Evolutionary conservation across 2,888 invertebrate genomes (phyloP), one percentile per base, ranked within the genome.

Genomic region (Actias luna): DNA sequence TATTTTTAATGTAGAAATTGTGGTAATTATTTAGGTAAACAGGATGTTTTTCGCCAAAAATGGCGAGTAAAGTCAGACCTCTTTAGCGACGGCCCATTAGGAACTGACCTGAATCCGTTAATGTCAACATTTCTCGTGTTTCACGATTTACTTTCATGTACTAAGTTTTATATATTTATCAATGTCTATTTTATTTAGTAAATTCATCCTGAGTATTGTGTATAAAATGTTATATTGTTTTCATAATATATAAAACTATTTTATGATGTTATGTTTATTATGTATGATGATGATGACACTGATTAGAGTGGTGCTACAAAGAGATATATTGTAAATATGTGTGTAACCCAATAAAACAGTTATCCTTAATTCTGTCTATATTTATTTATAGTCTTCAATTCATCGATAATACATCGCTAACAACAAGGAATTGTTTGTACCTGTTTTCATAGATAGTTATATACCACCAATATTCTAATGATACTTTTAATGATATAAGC

Each of bases 51-150:
- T 72, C 70, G 69, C 71, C 67, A 67, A 75, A 75, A 79, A 79
- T 72, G 70, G 69, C 73, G 76, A 72, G 76, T 76, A 74, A 74
- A 76, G 70, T 73, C 72, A 70, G 74, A 78, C 79, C 75, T 74
- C 74, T 73, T 75, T 74, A 75, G 69, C 70, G 72, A 70, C 70
- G 73, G 69, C 75, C 77, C 73, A 75, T 74, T 76, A 79, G 78
- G 76, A 80, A 80, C 75, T 77, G 79, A 82, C 82, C 80, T 80
- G 77, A 80, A 80, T 80, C 79, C 76, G 68, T 71, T 69, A 75
- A 73, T 77, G 77, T 77, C 77, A 74, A 72, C 79, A 72, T 76
- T 77, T 78, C 76, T 78, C 79, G 68, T 74, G 67, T 69, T 73
- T 71, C 74, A 65, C 52, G 66, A 66, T 65, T 67, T 67, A 72